Conservation (phyloP, 2,888 invertebrate species). For the Alviniconcha strummeri region DNA sequence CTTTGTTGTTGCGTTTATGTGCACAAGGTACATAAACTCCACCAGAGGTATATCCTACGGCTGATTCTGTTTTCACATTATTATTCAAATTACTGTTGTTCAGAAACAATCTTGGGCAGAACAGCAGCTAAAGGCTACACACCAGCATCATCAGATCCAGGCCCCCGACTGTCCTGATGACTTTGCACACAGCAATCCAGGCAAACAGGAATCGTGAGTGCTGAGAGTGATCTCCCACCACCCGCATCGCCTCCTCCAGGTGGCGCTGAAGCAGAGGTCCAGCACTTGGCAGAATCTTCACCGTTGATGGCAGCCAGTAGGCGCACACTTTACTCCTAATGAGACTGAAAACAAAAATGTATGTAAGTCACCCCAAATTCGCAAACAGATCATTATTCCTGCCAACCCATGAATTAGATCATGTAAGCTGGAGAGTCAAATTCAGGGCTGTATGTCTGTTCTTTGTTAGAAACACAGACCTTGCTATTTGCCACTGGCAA, state of each 20-base stretch:
- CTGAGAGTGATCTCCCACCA: slow-evolving; percentile 21
- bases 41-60: too few species aligned
- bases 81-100: too few species aligned
- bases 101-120: slow-evolving; percentile 34
- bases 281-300: slow-evolving; percentile 57
- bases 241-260: slow-evolving; percentile 39
- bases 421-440: neutral
- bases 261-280: slow-evolving; percentile 43
- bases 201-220: slow-evolving; percentile 52
- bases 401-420: neutral
- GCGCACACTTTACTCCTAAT: slow-evolving; percentile 62
- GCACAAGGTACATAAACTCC: too few species aligned
- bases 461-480: neutral
- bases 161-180: slow-evolving; percentile 45
- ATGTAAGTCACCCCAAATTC: neutral
- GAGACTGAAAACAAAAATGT: slow-evolving; percentile 53
- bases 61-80: too few species aligned
- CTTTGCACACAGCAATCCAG: slow-evolving; percentile 54
- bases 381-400: neutral
- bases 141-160: slow-evolving; percentile 41
- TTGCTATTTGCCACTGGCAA: too few species aligned
- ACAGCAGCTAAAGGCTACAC: slow-evolving; percentile 28
- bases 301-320: slow-evolving; percentile 64
- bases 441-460: neutral
- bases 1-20: too few species aligned